Conservation (phyloP, 2,113 vertebrate genomes). For the Sturnus vulgaris region DNA sequence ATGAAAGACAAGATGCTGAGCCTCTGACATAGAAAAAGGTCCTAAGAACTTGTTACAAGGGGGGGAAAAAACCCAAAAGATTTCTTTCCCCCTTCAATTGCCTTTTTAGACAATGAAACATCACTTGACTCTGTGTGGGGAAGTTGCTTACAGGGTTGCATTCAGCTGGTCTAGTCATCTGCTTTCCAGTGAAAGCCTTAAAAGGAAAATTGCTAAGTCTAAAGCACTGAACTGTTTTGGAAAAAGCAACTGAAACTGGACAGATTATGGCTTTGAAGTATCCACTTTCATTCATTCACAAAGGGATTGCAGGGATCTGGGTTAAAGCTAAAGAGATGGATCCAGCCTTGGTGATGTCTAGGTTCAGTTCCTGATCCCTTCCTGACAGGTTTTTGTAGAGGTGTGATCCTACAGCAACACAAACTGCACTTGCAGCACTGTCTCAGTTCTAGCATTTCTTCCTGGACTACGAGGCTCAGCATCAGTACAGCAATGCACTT, state of each 20-base stretch:
- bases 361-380: neutral
- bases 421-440: neutral
- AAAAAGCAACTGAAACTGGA: neutral
- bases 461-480: neutral
- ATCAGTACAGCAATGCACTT: neutral
- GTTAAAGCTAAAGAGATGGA: neutral
- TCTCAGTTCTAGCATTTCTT: neutral
- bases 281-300: neutral
- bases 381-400: neutral
- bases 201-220: neutral
- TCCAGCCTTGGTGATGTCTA: neutral
- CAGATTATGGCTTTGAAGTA: neutral
- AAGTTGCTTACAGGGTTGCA: neutral
- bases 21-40: neutral
- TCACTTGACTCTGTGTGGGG: neutral
- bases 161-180: neutral
- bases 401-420: neutral
- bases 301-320: neutral
- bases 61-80: rapidly evolving
- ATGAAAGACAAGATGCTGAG: neutral
- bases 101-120: neutral
- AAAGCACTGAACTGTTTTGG: neutral
- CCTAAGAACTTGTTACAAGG: neutral
- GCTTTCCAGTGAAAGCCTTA: neutral
- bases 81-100: neutral